phyloP scores from a whole-genome alignment of 2,888 invertebrate genomes.

The Apoderus coryli region DNA sequence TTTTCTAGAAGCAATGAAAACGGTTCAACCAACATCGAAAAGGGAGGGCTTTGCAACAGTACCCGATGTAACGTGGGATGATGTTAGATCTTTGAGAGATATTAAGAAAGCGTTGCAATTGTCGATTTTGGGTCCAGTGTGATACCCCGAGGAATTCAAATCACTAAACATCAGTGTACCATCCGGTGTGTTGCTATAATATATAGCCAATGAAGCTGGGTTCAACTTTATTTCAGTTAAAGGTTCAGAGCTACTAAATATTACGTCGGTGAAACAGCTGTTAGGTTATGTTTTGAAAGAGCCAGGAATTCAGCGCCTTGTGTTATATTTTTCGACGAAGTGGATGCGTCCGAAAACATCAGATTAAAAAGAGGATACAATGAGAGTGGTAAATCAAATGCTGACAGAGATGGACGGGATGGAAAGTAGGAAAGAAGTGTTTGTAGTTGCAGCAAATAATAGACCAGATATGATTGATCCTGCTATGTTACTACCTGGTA shows the following conservation, averaged over 20 bases:
- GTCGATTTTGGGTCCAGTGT: conserved; percentile 77
- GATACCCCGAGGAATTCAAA: conserved; percentile 66
- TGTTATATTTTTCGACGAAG: conserved; percentile 97
- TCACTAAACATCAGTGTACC: conserved; percentile 67
- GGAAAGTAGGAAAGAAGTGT: conserved; percentile 81
- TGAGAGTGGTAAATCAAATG: conserved; percentile 89
- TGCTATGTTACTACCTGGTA: conserved; percentile 77
- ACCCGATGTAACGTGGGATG: conserved; percentile 93
- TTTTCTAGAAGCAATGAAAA: conserved; percentile 70
- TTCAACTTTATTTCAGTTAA: conserved; percentile 98
- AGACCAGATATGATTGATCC: conserved; percentile 94
- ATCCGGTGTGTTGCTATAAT: conserved; percentile 87
- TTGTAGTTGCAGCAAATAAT: conserved; percentile 91
- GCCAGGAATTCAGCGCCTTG: conserved; percentile 93
- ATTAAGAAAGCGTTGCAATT: no score
- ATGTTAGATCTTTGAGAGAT: conserved; percentile 81
- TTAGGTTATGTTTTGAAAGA: conserved; percentile 88
- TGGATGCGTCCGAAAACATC: conserved; percentile 91
- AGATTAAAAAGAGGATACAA: conserved; percentile 56
- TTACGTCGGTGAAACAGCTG: conserved; percentile 99
- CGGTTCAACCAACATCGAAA: conserved; percentile 85
- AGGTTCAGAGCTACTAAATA: conserved; percentile 94
- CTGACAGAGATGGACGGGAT: conserved; percentile 98
- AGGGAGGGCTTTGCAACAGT: conserved; percentile 96
- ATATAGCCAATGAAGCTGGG: conserved; percentile 95